Evolutionary conservation across 2,113 vertebrate genomes (phyloP).

Genomic region (Galbula dea): DNA sequence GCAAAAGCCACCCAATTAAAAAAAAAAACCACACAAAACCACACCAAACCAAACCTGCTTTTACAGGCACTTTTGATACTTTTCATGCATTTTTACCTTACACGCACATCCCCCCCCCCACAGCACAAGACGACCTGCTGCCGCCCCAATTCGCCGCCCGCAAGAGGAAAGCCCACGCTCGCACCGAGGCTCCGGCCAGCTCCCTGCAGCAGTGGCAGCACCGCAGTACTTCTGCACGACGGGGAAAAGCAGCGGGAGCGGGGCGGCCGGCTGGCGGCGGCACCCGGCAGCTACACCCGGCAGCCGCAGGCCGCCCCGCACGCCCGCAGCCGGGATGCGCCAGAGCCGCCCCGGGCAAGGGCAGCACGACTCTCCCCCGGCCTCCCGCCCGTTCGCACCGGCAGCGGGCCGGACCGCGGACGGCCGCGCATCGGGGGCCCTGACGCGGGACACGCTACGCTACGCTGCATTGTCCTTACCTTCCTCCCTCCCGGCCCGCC

Average conservation of each 20-base stretch:
- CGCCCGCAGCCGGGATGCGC: background rate
- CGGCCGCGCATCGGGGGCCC: background rate
- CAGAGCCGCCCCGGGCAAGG: background rate
- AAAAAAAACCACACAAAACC: no score
- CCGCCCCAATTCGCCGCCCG: background rate
- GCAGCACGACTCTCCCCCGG: background rate
- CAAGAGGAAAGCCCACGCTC: background rate
- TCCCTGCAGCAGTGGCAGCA: background rate
- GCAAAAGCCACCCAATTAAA: background rate
- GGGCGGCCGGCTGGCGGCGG: no score
- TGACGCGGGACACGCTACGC: background rate
- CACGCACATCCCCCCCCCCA: rapidly evolving
- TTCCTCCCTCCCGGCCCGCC: background rate
- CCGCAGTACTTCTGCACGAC: background rate
- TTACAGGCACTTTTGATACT: background rate
- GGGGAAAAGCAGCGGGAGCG: background rate
- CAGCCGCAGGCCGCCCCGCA: background rate
- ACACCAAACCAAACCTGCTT: background rate
- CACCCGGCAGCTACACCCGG: background rate
- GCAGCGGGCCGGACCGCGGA: background rate
- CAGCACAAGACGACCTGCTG: background rate
- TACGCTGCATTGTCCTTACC: background rate
- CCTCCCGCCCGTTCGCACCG: background rate
- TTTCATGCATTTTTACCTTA: background rate
- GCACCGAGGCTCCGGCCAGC: background rate